phyloP scores from a whole-genome alignment of 2,797 vertebrate species.

The Thunnus albacares region DNA sequence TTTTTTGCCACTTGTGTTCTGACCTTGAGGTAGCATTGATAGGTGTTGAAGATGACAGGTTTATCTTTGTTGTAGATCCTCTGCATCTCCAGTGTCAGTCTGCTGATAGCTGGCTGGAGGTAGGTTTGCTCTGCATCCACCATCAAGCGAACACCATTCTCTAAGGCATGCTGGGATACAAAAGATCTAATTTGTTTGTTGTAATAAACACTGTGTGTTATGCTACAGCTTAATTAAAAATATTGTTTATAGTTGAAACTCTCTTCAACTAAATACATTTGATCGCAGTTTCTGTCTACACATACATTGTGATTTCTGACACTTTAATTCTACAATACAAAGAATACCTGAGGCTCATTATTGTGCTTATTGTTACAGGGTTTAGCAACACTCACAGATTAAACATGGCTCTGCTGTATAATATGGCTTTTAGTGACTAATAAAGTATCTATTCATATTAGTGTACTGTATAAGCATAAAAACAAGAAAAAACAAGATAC shows the following conservation, averaged over 20 bases:
- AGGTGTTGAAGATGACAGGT: slow-evolving; percentile 92
- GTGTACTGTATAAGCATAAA: neutral
- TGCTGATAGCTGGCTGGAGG: slow-evolving; percentile 95
- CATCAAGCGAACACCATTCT: slow-evolving; percentile 91
- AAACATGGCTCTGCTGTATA: neutral
- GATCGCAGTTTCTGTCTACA: neutral
- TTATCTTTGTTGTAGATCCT: slow-evolving; percentile 89
- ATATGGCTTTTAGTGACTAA: neutral
- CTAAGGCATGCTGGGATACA: slow-evolving; percentile 85
- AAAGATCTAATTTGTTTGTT: neutral
- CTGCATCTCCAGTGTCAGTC: slow-evolving; percentile 91
- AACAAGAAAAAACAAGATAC: neutral
- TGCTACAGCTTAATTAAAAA: neutral
- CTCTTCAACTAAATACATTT: neutral
- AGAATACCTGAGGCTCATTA: neutral
- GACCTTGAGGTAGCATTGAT: slow-evolving; percentile 96
- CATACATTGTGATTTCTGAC: neutral
- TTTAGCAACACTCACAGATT: neutral
- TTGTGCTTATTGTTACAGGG: neutral
- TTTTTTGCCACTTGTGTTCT: slow-evolving; percentile 12
- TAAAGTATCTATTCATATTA: slow-evolving; percentile 13
- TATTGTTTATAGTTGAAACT: neutral
- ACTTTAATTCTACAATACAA: neutral
- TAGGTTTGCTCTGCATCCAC: slow-evolving; percentile 95
- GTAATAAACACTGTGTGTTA: neutral